Conservation (phyloP, 2,113 vertebrate genomes). For the Ammodytes marinus region DNA sequence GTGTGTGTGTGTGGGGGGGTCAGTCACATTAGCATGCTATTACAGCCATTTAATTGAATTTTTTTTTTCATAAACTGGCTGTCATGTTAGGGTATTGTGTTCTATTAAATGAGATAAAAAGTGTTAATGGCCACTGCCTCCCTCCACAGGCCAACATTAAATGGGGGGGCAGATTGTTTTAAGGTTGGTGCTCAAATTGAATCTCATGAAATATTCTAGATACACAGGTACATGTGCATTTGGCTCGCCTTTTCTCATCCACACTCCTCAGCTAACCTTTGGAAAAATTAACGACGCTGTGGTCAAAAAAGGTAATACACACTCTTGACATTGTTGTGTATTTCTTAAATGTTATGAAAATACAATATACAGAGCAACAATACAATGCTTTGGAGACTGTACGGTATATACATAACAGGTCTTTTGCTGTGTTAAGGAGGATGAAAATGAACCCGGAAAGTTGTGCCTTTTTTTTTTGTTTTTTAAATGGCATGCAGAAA, state of each 20-base stretch:
- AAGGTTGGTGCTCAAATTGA: slow-evolving; percentile 40
- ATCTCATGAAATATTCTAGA: slow-evolving; percentile 33
- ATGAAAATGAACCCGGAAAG: slow-evolving; percentile 58
- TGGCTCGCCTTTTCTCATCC: not conserved
- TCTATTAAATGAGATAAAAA: slow-evolving; percentile 41
- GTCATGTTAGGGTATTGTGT: slow-evolving; percentile 32
- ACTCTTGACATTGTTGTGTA: slow-evolving; percentile 73
- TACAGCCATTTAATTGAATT: slow-evolving; percentile 58
- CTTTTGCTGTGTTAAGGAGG: slow-evolving; percentile 56
- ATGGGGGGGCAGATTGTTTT: slow-evolving; percentile 10
- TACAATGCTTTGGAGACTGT: slow-evolving; percentile 76
- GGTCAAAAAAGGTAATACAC: slow-evolving; percentile 60
- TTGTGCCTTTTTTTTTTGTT: slow-evolving; percentile 59
- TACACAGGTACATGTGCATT: slow-evolving; percentile 39
- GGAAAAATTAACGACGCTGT: slow-evolving; percentile 29
- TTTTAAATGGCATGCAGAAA: slow-evolving; percentile 69
- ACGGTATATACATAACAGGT: slow-evolving; percentile 72
- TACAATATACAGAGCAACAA: slow-evolving; percentile 83
- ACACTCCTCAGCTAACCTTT: slow-evolving; percentile 5
- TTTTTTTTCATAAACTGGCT: slow-evolving; percentile 34
- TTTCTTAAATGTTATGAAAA: slow-evolving; percentile 85
- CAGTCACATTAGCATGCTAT: slow-evolving; percentile 78
- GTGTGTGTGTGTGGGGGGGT: slow-evolving; percentile 3
- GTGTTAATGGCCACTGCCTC: slow-evolving; percentile 50
- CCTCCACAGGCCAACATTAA: slow-evolving; percentile 11